A percentile compares a stretch with the other conserved stretches of the same genome.
These are phyloP conservation scores for Phataginus tricuspis DNA, from an alignment of 2,797 vertebrate genomes.

Conservation along the genomic window DNA sequence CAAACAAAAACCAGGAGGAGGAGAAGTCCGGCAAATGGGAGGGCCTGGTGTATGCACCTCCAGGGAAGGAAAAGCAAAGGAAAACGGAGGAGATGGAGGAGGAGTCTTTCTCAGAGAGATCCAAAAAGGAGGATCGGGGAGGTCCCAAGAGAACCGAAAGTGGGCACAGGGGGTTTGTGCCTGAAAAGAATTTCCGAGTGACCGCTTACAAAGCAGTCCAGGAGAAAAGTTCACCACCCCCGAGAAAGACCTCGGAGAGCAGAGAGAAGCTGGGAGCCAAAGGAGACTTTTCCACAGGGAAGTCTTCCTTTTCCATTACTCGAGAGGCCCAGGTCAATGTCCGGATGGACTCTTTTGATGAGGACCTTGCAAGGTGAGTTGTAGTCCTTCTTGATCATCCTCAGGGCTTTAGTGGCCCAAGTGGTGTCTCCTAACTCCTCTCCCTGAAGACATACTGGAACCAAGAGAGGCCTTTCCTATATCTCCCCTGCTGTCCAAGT, in stretches of 20 bases:
- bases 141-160: conserved; percentile 89
- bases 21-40: conserved; percentile 94
- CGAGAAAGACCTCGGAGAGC: conserved; percentile 89
- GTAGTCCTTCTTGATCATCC: conserved; percentile 27
- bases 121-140: conserved; percentile 91
- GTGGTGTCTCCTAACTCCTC: neutral
- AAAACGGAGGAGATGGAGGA: conserved; percentile 90
- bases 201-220: conserved; percentile 91
- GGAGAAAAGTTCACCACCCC: conserved; percentile 87
- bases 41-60: conserved; percentile 89
- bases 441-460: neutral
- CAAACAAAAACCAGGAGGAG: conserved; percentile 90
- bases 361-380: conserved; percentile 92
- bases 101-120: conserved; percentile 88
- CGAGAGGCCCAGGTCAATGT: conserved; percentile 93
- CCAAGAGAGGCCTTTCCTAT: neutral
- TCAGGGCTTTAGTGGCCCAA: neutral
- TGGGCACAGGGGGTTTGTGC: conserved; percentile 90
- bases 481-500: neutral
- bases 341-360: conserved; percentile 94
- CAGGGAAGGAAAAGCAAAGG: conserved; percentile 91
- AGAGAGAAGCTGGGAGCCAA: conserved; percentile 89
- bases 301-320: conserved; percentile 90
- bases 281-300: conserved; percentile 88
- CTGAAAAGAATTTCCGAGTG: conserved; percentile 90